Percentiles rank a stretch among this genome's conserved stretches.
Evolutionary conservation across 2,797 vertebrate species (phyloP).

Genomic region (Prunella strophiata): DNA sequence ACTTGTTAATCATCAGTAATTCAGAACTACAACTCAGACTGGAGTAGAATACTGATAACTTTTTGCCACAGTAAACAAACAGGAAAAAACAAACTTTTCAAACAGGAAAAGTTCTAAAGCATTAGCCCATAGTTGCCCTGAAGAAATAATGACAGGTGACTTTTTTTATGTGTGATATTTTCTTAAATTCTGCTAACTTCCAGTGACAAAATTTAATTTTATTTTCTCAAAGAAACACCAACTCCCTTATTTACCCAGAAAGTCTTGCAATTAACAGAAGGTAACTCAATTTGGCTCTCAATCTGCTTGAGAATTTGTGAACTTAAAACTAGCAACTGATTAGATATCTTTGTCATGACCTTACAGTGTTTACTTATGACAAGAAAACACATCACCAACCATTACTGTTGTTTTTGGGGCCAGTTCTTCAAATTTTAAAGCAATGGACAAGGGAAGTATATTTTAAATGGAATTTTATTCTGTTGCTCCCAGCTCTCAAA

Average conservation of each 20-base stretch:
- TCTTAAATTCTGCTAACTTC: neutral
- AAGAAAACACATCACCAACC: neutral
- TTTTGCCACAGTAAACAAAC: neutral
- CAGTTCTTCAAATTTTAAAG: neutral
- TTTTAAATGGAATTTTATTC: neutral
- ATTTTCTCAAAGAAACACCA: neutral
- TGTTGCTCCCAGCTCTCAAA: neutral
- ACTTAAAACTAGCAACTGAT: conserved; percentile 20
- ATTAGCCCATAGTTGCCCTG: neutral
- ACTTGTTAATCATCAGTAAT: neutral
- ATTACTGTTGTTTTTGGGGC: neutral
- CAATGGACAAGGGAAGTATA: neutral
- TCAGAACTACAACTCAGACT: neutral
- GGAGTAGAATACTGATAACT: neutral
- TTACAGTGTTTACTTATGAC: neutral
- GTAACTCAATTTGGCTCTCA: neutral
- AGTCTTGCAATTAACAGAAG: neutral
- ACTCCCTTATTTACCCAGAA: neutral
- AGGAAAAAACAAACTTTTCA: neutral
- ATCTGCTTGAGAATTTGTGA: conserved; percentile 3
- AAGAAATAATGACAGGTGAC: neutral
- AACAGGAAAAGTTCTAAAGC: neutral
- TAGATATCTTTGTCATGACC: neutral
- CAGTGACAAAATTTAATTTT: neutral
- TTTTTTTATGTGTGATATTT: neutral